phyloP scores from a whole-genome alignment of 2,888 invertebrate genomes.

The Netelia inedita region DNA sequence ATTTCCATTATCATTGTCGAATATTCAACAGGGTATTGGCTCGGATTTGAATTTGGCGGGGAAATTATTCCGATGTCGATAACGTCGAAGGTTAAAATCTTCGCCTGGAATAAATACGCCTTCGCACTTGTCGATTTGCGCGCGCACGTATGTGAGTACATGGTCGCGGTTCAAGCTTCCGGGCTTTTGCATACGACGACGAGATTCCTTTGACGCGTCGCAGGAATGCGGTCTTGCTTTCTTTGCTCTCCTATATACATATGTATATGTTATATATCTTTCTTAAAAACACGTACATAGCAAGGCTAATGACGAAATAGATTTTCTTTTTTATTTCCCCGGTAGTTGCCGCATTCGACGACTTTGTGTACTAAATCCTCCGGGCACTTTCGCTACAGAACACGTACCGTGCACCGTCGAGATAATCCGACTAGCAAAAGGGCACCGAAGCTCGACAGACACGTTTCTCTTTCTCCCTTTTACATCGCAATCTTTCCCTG shows the following conservation, averaged over 20 bases:
- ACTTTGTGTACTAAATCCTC: conserved; percentile 28
- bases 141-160: too few species aligned
- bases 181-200: neutral
- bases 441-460: conserved; percentile 14
- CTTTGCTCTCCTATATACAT: neutral
- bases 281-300: neutral
- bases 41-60: neutral
- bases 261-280: neutral
- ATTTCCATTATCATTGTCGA: too few species aligned
- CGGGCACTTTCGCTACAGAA: conserved; percentile 19
- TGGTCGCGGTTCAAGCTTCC: too few species aligned
- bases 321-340: neutral
- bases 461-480: neutral
- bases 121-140: too few species aligned
- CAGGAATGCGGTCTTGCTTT: conserved; percentile 1
- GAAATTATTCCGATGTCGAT: neutral
- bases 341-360: neutral
- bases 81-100: neutral
- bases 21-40: neutral
- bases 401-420: neutral
- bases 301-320: neutral
- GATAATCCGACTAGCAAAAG: conserved; percentile 23
- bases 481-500: neutral
- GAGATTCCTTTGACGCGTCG: conserved; percentile 32
- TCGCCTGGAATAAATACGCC: neutral